Base-by-base conservation (phyloP, 2,797 vertebrate species). In the Triplophysa bombifrons region DNA sequence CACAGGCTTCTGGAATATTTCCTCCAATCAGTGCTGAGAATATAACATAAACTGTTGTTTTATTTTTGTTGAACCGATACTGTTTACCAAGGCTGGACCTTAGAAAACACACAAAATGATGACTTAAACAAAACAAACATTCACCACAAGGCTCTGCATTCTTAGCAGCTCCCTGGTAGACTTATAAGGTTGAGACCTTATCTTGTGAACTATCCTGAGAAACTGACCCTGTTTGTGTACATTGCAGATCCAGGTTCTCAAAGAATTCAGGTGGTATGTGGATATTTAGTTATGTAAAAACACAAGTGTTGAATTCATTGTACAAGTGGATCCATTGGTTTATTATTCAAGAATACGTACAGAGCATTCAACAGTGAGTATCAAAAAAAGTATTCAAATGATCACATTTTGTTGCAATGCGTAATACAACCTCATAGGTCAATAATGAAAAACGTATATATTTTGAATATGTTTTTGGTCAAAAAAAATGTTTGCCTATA, bases 81-180 rank as follows among this genome's bases (percentile, higher is more conserved):
- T 74, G 79, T 74, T 71, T 77, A 74, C 66, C 25, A 51, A 27
- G 69, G 58, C 67, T 61, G 48, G 50, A 53, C 51, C 1, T 34
- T 38, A 74, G 58, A 38, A 75, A 17, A 65, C 46, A 51, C 69
- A 83, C 70, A 46, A 73, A 84, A 68, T 78, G 80, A 82, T 82
- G 84, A 78, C 80, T 82, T 78, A 84, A 82, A 78, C 85, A 82
- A 85, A 85, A 85, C 84, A 86, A 85, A 86, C 80, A 83, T 82
- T 82, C 75, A 80, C 76, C 67, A 20, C 53, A 63, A 72, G 73
- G 75, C 30, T 72, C 69, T 75, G 82, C 82, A 86, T 86, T 86
- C 72, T 86, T 86, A 84, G 75, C 84, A 66, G 74, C 68, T 74
- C 82, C 78, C 63, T 86, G 82, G 74, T 83, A 80, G 58, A 84